A percentile compares a stretch with the other conserved stretches of the same genome.
Evolutionary conservation across 2,113 vertebrate genomes (phyloP).

Genomic region (Mesembrinibis cayennensis): DNA sequence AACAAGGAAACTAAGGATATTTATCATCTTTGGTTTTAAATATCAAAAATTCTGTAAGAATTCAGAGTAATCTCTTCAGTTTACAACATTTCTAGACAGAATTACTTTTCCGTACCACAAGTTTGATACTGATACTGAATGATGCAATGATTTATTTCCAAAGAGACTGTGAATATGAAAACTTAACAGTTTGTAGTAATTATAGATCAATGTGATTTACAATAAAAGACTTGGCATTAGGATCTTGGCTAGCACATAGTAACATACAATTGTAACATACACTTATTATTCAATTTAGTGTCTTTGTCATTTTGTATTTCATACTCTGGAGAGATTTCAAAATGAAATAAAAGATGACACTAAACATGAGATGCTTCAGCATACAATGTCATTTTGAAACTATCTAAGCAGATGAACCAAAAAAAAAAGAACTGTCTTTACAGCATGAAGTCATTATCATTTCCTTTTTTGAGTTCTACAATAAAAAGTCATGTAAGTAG

Average conservation of each 20-base stretch:
- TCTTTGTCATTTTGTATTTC: conserved; percentile 41
- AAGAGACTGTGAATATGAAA: neutral
- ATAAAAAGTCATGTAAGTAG: conserved; percentile 57
- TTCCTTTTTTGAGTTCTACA: conserved; percentile 10
- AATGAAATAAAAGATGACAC: conserved; percentile 31
- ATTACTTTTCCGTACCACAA: neutral
- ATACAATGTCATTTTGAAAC: conserved; percentile 25
- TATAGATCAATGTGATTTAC: conserved; percentile 17
- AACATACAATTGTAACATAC: neutral
- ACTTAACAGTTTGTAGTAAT: neutral
- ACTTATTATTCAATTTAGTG: conserved; percentile 26
- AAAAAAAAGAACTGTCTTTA: conserved; percentile 15
- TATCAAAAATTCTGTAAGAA: neutral
- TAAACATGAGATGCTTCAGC: conserved; percentile 5
- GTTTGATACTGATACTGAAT: neutral
- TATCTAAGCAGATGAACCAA: neutral
- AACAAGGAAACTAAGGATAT: neutral
- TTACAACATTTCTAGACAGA: neutral
- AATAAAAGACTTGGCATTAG: neutral
- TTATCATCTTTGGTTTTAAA: neutral
- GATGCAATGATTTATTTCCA: conserved; percentile 3
- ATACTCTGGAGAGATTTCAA: conserved; percentile 2
- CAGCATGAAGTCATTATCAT: conserved; percentile 26
- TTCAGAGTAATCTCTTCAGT: neutral
- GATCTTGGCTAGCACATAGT: neutral